A percentile compares a stretch with the other conserved stretches of the same genome.
Conservation (phyloP, 1,140 invertebrate genomes). For the Hestina assimilis region DNA sequence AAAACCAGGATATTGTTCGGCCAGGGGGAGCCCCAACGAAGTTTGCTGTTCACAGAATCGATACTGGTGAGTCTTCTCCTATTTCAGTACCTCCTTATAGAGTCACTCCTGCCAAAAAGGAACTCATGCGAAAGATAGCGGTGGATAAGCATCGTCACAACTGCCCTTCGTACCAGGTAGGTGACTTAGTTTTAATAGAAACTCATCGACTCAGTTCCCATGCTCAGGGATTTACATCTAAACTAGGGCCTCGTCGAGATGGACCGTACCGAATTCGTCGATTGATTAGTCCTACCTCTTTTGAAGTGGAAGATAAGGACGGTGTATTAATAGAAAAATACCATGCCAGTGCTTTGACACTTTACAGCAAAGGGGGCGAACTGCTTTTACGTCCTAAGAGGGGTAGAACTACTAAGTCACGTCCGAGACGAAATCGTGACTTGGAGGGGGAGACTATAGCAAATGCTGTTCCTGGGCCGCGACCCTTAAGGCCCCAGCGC, state of each 20-base stretch:
- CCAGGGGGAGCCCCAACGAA: too few relatives aligned
- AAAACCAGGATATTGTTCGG: too few relatives aligned
- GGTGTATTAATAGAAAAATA: constrained; percentile 11
- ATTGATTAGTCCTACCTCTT: constrained; percentile 8
- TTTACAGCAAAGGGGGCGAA: background rate
- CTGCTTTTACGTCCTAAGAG: background rate
- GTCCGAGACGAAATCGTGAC: constrained; percentile 7
- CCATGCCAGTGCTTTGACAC: constrained; percentile 8
- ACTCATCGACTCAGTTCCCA: constrained; percentile 29
- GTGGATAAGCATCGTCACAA: constrained; percentile 3
- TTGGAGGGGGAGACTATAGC: constrained; percentile 23
- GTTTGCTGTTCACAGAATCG: too few relatives aligned
- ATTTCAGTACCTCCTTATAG: too few relatives aligned
- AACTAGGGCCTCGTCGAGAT: constrained; percentile 36
- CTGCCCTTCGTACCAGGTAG: constrained; percentile 1
- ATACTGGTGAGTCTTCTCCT: too few relatives aligned
- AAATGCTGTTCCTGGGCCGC: too few relatives aligned
- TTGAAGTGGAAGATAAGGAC: background rate
- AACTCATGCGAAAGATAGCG: too few relatives aligned
- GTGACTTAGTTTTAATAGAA: constrained; percentile 29
- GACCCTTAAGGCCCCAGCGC: too few relatives aligned
- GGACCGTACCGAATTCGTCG: constrained; percentile 28
- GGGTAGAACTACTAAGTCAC: constrained; percentile 14
- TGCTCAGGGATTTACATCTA: constrained; percentile 25
- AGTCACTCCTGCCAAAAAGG: too few relatives aligned